phyloP scores from a whole-genome alignment of 2,797 vertebrate genomes.

The Buphagus erythrorhynchus region DNA sequence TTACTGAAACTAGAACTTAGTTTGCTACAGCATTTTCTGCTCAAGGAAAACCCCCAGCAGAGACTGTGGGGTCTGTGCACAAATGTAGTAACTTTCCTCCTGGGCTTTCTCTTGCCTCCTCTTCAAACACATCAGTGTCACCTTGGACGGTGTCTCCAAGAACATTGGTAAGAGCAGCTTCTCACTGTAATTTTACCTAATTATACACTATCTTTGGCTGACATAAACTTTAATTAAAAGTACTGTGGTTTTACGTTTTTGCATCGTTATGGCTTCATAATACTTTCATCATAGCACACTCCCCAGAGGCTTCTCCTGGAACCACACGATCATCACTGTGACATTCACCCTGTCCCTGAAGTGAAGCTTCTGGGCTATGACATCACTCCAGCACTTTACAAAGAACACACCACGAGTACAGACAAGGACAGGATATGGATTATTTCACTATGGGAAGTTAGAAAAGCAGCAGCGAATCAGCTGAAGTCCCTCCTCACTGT shows the following conservation, averaged over 20 bases:
- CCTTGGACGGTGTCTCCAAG: not conserved
- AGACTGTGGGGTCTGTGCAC: not conserved
- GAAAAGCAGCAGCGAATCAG: not conserved
- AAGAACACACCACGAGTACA: accelerated
- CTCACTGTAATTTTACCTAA: not conserved
- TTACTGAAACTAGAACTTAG: not conserved
- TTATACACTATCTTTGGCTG: not conserved
- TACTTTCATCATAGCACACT: not conserved
- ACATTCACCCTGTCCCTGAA: not conserved
- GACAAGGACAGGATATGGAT: not conserved
- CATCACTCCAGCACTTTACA: not conserved
- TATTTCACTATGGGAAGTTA: not conserved
- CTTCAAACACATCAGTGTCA: not conserved
- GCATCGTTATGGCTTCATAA: not conserved
- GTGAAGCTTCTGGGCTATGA: not conserved
- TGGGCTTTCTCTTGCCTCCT: not conserved
- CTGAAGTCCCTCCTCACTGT: not conserved
- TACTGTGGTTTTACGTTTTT: not conserved
- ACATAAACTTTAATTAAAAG: constrained; percentile 16
- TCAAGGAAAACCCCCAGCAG: not conserved
- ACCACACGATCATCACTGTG: not conserved
- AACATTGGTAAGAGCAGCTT: not conserved
- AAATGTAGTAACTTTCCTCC: not conserved
- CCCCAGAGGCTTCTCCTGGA: not conserved
- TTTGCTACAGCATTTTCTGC: not conserved